These are phyloP conservation scores for Agrochola lychnidis DNA, from an alignment of 2,888 invertebrate genomes.

Conservation along the genomic window DNA sequence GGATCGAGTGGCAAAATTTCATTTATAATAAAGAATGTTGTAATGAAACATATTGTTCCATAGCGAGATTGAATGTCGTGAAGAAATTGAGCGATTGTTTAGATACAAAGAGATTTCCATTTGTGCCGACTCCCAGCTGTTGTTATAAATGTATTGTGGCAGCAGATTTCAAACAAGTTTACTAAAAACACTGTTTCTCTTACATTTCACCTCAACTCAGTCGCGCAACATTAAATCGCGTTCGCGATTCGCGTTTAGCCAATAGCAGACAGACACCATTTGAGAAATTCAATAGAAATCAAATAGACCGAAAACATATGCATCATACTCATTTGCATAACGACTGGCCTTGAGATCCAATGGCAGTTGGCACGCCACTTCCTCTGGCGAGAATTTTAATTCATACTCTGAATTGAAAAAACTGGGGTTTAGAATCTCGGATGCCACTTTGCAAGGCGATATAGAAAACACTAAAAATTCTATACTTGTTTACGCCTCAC, in stretches of 20 bases:
- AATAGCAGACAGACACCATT: conserved; percentile 65
- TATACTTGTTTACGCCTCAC: conserved; percentile 25
- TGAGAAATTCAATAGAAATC: conserved; percentile 74
- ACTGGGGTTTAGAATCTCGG: conserved; percentile 12
- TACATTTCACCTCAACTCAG: conserved; percentile 37
- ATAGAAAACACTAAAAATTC: conserved; percentile 26
- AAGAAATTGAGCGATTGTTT: conserved; percentile 54
- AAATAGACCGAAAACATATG: conserved; percentile 83
- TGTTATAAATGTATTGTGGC: conserved; percentile 48
- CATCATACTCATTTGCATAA: conserved; percentile 75
- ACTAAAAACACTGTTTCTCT: conserved; percentile 44
- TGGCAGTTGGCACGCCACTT: conserved; percentile 51
- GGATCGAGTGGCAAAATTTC: conserved; percentile 1
- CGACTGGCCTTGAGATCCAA: conserved; percentile 69
- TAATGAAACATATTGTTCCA: conserved; percentile 28
- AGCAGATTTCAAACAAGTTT: conserved; percentile 30
- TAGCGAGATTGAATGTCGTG: conserved; percentile 34
- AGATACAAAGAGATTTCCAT: conserved; percentile 46
- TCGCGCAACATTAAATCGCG: conserved; percentile 50
- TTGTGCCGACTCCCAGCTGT: conserved; percentile 32
- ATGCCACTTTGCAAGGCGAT: conserved; percentile 11
- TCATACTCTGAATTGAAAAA: conserved; percentile 29
- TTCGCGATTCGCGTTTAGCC: conserved; percentile 66
- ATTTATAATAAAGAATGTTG: conserved; percentile 18
- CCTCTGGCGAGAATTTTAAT: conserved; percentile 23